phyloP scores from a whole-genome alignment of 2,888 invertebrate genomes.

The Drosophila neonasuta region DNA sequence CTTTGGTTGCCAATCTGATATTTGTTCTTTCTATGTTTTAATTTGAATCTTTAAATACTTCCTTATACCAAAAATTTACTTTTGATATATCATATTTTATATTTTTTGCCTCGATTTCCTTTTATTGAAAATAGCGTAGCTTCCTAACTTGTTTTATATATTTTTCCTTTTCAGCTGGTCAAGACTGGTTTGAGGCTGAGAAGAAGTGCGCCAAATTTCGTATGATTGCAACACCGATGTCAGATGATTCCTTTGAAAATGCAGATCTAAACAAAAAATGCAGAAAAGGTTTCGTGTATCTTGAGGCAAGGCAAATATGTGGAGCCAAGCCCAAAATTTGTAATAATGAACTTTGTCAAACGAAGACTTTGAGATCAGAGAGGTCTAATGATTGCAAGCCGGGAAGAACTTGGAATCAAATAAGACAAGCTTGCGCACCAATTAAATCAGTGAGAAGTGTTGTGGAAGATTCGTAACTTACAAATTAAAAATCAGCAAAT shows the following conservation, averaged over 20 bases:
- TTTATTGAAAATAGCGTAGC: too few species aligned
- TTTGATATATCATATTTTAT: too few species aligned
- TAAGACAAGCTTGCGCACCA: not conserved
- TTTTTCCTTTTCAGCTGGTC: not conserved
- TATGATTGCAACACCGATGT: not conserved
- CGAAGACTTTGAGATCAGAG: too few species aligned
- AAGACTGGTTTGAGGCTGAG: not conserved
- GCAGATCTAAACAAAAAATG: not conserved
- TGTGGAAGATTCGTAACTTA: not conserved
- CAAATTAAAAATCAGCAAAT: not conserved
- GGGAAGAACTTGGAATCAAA: not conserved
- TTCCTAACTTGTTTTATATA: too few species aligned
- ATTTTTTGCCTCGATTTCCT: too few species aligned
- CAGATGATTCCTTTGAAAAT: not conserved
- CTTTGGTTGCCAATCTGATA: too few species aligned
- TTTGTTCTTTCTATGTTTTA: too few species aligned
- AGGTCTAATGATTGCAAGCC: not conserved
- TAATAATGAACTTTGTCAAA: not conserved
- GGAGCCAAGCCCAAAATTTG: not conserved
- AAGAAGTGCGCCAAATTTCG: constrained; percentile 6
- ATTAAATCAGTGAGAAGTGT: not conserved
- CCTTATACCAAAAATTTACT: too few species aligned
- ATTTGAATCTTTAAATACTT: too few species aligned
- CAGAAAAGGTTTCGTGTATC: not conserved
- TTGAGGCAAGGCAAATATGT: not conserved